phyloP scores from a whole-genome alignment of 2,113 vertebrate species.

The Tragelaphus strepsiceros region DNA sequence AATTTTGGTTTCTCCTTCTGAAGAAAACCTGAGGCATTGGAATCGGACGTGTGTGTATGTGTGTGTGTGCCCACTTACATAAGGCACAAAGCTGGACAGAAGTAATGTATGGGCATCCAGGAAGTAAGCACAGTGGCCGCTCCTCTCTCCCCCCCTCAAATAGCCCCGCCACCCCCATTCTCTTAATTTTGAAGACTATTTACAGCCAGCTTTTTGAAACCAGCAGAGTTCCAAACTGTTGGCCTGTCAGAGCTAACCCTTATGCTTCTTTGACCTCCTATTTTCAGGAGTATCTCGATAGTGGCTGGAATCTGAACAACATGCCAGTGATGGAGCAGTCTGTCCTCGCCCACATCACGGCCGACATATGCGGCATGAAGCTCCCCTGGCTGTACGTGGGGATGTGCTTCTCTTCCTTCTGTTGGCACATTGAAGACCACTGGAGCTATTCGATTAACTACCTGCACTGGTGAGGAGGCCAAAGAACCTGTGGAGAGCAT shows the following conservation, averaged over 20 bases:
- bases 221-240: background rate
- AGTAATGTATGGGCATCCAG: background rate
- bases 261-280: background rate
- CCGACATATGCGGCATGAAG: conserved; percentile 99
- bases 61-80: background rate
- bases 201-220: background rate
- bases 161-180: background rate
- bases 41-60: background rate
- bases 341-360: conserved; percentile 95
- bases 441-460: conserved; percentile 99
- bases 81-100: background rate
- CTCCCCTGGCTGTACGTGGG: conserved; percentile 98
- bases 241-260: background rate
- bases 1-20: background rate
- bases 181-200: background rate
- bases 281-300: conserved; percentile 92
- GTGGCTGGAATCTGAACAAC: conserved; percentile 99
- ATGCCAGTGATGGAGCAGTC: conserved; percentile 98
- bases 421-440: conserved; percentile 99
- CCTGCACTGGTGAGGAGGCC: conserved; percentile 91
- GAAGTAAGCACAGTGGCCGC: background rate
- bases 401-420: conserved; percentile 99
- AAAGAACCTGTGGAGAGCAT: background rate
- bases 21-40: background rate
- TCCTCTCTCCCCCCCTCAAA: background rate